Evolutionary conservation across 2,888 invertebrate species (phyloP).

Genomic region (Myopa testacea): DNA sequence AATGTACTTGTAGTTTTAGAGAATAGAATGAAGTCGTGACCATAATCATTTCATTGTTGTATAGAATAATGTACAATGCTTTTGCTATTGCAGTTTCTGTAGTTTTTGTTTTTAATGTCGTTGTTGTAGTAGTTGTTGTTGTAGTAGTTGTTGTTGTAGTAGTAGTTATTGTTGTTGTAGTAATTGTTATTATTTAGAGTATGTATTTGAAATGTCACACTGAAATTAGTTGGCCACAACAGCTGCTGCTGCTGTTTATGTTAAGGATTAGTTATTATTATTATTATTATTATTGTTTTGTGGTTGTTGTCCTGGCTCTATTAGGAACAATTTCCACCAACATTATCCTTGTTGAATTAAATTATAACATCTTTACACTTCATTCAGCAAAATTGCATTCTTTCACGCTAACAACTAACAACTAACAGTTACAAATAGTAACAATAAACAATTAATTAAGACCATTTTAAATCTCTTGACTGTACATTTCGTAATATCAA

Average conservation of each 20-base stretch:
- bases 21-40: not conserved
- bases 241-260: constrained; percentile 24
- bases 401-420: no score
- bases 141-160: no score
- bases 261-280: constrained; percentile 11
- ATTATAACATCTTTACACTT: constrained; percentile 2
- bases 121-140: not conserved
- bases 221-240: constrained; percentile 1
- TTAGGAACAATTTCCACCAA: not conserved
- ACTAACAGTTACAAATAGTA: no score
- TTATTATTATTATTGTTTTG: not conserved
- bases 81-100: constrained; percentile 4
- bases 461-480: no score
- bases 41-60: constrained; percentile 15
- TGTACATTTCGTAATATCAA: not conserved
- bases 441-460: no score
- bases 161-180: not conserved
- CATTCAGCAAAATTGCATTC: no score
- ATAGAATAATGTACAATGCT: not conserved
- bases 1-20: no score
- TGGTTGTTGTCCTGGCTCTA: not conserved
- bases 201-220: not conserved
- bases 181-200: no score
- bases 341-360: constrained; percentile 15
- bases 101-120: not conserved